Evolutionary conservation across 2,797 vertebrate species (phyloP).

Genomic region (Periparus ater): DNA sequence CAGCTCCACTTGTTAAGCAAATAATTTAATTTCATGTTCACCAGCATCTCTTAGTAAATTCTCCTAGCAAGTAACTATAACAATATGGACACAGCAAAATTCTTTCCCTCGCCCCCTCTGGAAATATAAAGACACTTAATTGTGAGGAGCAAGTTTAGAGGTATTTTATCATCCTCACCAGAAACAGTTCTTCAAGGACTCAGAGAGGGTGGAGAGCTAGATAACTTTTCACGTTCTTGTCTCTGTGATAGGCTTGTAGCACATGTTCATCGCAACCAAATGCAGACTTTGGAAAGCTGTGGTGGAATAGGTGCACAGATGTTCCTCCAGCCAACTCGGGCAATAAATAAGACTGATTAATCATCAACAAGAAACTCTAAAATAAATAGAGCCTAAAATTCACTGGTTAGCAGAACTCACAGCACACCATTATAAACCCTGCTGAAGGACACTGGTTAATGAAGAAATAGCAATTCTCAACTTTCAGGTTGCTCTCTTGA

Average conservation of each 20-base stretch:
- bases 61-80: background rate
- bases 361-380: background rate
- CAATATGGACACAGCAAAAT: background rate
- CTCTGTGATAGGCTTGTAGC: background rate
- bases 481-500: background rate
- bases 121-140: background rate
- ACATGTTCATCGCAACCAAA: background rate
- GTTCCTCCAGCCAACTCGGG: background rate
- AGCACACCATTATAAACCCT: background rate
- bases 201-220: background rate
- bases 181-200: background rate
- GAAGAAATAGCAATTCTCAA: background rate
- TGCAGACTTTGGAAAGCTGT: background rate
- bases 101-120: background rate
- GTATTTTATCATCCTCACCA: background rate
- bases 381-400: background rate
- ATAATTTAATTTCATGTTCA: background rate
- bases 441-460: background rate
- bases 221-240: background rate
- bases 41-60: background rate
- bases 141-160: background rate
- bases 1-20: background rate
- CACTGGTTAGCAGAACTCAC: background rate
- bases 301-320: background rate
- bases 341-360: background rate